Base-by-base conservation (phyloP, 2,888 invertebrate species). In the Erannis defoliaria region DNA sequence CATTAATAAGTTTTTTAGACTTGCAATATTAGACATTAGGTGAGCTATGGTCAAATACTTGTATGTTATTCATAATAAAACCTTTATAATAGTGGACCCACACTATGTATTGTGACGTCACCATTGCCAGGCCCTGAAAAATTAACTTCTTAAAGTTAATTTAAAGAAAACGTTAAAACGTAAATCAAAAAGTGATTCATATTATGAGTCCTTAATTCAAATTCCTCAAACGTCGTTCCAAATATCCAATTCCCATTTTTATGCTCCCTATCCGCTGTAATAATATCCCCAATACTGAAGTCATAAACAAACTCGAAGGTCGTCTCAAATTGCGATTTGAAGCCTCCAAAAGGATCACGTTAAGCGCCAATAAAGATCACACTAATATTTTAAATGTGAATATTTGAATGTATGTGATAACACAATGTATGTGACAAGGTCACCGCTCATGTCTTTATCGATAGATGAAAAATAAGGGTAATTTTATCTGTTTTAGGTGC, bases 291-390 rank as follows among this genome's bases (percentile, higher is more conserved):
- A 49, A 60, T 55, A 46, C 50, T 58, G 42, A 60, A 58, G 61
- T 48, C 62, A 62, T 64, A 70, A 70, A 67, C 67, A 70, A 57
- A 55, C 53, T 59, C 38, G 53, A 29, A 51, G 65, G 62, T 50
- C 18, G 35, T n/a, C 45, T 64, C 62, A 60, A 66, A 70, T 66
- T 62, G 60, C 62, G 55, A 57, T 37, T 55, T 46, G 38, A 50
- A 55, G 55, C 60, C 60, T 55, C 62, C 67, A 64, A 66, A 68
- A 58, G 65, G 74, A 74, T 70, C 71, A 71, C 72, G 80, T 82
- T 80, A 79, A 78, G 66, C 70, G 76, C 75, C 84, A 84, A 85
- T 87, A 84, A 85, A 81, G 79, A 72, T 49, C 49, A 23, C 9
- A 9, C 14, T 49, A 35, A 49, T 49, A 49, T 49, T 49, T 9